phyloP scores from a whole-genome alignment of 2,888 invertebrate genomes.

The Apotomis capreana region DNA sequence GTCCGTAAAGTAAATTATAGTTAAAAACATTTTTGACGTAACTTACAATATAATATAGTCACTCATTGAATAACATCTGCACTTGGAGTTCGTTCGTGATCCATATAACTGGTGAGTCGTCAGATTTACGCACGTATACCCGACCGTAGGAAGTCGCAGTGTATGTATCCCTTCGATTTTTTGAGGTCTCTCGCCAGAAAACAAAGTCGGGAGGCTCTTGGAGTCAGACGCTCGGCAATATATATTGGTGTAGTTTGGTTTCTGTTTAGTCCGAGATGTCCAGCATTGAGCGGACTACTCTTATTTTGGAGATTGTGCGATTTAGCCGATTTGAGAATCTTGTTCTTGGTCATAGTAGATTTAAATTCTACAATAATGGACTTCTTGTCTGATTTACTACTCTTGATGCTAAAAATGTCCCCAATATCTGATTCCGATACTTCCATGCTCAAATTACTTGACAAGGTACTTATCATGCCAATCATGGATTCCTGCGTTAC shows the following conservation, averaged over 20 bases:
- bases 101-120: conserved; percentile 40
- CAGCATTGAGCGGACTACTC: conserved; percentile 41
- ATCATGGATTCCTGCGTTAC: no score
- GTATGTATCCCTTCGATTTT: conserved; percentile 42
- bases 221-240: conserved; percentile 44
- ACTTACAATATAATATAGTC: neutral
- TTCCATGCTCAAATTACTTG: conserved; percentile 34
- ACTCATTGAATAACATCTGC: conserved; percentile 11
- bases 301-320: conserved; percentile 44
- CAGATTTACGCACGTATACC: conserved; percentile 44
- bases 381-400: conserved; percentile 31
- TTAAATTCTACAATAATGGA: conserved; percentile 44
- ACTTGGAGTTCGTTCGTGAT: conserved; percentile 41
- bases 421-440: conserved; percentile 39
- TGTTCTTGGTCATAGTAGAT: conserved; percentile 43
- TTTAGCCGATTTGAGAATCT: conserved; percentile 43
- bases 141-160: conserved; percentile 45
- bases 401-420: conserved; percentile 43
- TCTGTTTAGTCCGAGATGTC: conserved; percentile 43
- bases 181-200: conserved; percentile 45
- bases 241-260: conserved; percentile 44
- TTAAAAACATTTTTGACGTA: no score
- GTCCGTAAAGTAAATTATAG: no score
- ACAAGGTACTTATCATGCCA: conserved; percentile 16
- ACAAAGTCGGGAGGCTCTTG: conserved; percentile 43